Base-by-base conservation (phyloP, 2,888 invertebrate genomes). In the Odontothrips loti region DNA sequence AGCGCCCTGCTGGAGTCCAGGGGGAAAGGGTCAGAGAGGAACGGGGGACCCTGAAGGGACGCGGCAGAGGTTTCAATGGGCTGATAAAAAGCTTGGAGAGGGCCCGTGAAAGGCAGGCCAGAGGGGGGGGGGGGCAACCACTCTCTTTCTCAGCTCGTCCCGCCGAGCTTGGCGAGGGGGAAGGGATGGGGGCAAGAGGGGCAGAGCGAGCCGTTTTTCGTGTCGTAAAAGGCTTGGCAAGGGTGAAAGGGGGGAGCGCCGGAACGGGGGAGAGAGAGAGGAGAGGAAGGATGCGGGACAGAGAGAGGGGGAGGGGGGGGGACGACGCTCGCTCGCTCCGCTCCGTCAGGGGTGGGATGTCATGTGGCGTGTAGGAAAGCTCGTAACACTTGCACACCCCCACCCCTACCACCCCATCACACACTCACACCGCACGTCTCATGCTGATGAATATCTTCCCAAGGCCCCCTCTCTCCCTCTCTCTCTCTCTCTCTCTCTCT, bases 11-110 rank as follows among this genome's bases (percentile, higher is more conserved):
- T 1, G 27, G 23, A 23, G 68, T 11, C 23, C 27, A 27, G 12
- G 68, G 23, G 68, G 23, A 27, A 75, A 27, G 68, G 68, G 68
- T 23, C 27, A 27, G 68, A 75, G 68, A 12, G 23, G 23, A 27
- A 43, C 34, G 34, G 34, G 34, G 34, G 34, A 43, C 34, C 34
- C 34, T 43, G 34, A 43, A 43, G 34, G 34, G 34, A 43, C 34
- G 58, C 34, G 23, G 68, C 68, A 75, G 68, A 75, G 68, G 68
- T 75, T 75, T 75, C 68, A 75, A 75, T 75, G 68, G 68, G 68
- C 68, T 75, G 68, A 75, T 75, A 75, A 75, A 75, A 75, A 75
- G 68, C 68, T 75, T 23, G 68, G 10, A 27, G 68, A 68, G 68
- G 58, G 20, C 58, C 58, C 20, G 68, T 23, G 23, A 68, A 68